phyloP scores from a whole-genome alignment of 2,797 vertebrate genomes.

The Typhlichthys subterraneus region DNA sequence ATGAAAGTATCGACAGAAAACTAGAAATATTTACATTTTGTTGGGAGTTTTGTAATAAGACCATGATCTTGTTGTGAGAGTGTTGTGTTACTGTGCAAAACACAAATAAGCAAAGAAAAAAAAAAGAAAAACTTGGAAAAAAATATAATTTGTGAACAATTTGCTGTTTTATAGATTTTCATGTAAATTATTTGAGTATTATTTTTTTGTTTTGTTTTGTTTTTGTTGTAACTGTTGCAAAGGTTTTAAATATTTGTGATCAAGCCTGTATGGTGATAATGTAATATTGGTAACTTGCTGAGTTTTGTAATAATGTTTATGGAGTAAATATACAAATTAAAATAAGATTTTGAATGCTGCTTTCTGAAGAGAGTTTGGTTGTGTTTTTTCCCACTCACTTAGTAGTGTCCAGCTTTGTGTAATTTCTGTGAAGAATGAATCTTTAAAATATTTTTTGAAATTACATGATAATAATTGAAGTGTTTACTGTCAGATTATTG shows the following conservation, averaged over 20 bases:
- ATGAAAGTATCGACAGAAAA: slow-evolving; percentile 94
- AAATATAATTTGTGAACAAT: slow-evolving; percentile 96
- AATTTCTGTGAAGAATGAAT: slow-evolving; percentile 1
- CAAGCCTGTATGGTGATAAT: slow-evolving; percentile 99
- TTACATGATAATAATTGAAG: neutral
- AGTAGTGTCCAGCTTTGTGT: neutral
- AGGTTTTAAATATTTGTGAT: slow-evolving; percentile 99
- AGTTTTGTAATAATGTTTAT: slow-evolving; percentile 99
- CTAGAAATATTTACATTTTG: slow-evolving; percentile 88
- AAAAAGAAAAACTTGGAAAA: slow-evolving; percentile 83
- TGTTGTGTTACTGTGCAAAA: slow-evolving; percentile 99
- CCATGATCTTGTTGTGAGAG: slow-evolving; percentile 98
- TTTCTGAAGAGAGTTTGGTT: slow-evolving; percentile 82
- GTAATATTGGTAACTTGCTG: slow-evolving; percentile 99
- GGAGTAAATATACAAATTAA: slow-evolving; percentile 99
- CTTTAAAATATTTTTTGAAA: neutral
- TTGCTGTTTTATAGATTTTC: slow-evolving; percentile 99
- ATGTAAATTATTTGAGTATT: slow-evolving; percentile 99
- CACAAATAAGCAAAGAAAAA: slow-evolving; percentile 92
- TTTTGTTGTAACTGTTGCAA: slow-evolving; percentile 99
- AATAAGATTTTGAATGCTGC: slow-evolving; percentile 99
- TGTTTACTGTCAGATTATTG: too few relatives aligned
- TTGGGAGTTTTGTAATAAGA: slow-evolving; percentile 99
- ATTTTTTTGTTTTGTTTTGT: slow-evolving; percentile 91
- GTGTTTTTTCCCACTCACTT: slow-evolving; percentile 62